Evolutionary conservation across 1,140 invertebrate species (phyloP), one percentile per base, ranked within the genome.

Genomic region (Lasioglossum albipes): DNA sequence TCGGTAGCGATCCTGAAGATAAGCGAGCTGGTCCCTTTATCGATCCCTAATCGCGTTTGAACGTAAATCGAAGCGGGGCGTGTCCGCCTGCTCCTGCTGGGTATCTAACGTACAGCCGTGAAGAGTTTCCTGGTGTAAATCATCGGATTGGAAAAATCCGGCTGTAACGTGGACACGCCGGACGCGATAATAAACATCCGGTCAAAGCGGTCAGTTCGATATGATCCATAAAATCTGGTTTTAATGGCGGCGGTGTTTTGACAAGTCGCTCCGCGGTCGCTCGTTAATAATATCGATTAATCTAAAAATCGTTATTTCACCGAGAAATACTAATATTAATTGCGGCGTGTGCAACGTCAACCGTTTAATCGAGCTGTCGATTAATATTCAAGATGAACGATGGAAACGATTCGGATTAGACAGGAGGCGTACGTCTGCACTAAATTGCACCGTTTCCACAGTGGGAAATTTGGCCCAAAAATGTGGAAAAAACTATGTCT

Each of bases 121-220:
- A 82, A 64, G 20, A 75, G 67, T 81, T 85, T 81, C 59, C 77
- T 83, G 68, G 57, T 71, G 49, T 85, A 83, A 80, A 85, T 83
- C 82, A 74, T 6, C 16, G 57, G 71, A 52, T 71, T 62, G 59
- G n/a, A 59, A 82, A 82, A 75, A 54, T 36, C 22, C 13, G n/a
- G 13, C 54, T 49, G 49, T 54, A 49, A 59, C 59, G 41, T 18
- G 49, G 66, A 73, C 22, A 31, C 2, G 20, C n/a, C 16, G 41
- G 22, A 75, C 69, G 36, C 18, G 3, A 12, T 74, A 73, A n/a
- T 71, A 69, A 84, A 16, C 36, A 27, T 70, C 52, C 54, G 65
- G 57, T 36, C 69, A 65, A 64, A 61, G 22, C 9, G 49, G 59
- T 16, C 42, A 59, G 27, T 71, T 20, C 61, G 16, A 67, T 65